A percentile compares a stretch with the other conserved stretches of the same genome.
These are phyloP conservation scores for Merops nubicus DNA, from an alignment of 2,113 vertebrate species.

Conservation along the genomic window DNA sequence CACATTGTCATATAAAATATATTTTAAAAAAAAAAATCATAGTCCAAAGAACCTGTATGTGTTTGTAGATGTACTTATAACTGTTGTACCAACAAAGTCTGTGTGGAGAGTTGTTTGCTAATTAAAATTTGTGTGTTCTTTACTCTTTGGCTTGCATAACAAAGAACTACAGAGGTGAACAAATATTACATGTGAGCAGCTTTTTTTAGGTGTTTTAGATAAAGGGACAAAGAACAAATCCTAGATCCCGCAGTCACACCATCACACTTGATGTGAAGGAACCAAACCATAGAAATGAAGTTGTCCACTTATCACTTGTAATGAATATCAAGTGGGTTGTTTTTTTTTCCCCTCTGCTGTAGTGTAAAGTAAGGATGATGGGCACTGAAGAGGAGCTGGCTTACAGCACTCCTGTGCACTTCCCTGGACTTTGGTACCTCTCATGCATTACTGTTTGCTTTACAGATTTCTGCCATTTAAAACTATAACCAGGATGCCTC, in stretches of 20 bases:
- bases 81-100: constrained; percentile 67
- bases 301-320: not conserved
- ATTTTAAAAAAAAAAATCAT: constrained; percentile 43
- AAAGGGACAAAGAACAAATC: not conserved
- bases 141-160: constrained; percentile 54
- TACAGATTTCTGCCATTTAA: not conserved
- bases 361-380: not conserved
- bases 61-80: constrained; percentile 68
- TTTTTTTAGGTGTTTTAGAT: not conserved
- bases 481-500: not conserved
- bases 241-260: not conserved
- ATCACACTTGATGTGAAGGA: not conserved
- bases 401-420: not conserved
- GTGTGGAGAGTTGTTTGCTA: constrained; percentile 67
- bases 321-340: not conserved
- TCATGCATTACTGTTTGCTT: not conserved
- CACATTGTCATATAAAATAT: constrained; percentile 60
- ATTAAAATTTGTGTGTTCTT: constrained; percentile 72
- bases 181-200: not conserved
- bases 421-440: not conserved
- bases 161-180: not conserved
- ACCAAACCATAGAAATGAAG: not conserved
- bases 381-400: not conserved
- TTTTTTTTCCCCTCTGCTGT: not conserved
- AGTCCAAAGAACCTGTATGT: constrained; percentile 64